Evolutionary conservation across 2,888 invertebrate species (phyloP), one percentile per base, ranked within the genome.

Genomic region (Ecdyonurus torrentis): DNA sequence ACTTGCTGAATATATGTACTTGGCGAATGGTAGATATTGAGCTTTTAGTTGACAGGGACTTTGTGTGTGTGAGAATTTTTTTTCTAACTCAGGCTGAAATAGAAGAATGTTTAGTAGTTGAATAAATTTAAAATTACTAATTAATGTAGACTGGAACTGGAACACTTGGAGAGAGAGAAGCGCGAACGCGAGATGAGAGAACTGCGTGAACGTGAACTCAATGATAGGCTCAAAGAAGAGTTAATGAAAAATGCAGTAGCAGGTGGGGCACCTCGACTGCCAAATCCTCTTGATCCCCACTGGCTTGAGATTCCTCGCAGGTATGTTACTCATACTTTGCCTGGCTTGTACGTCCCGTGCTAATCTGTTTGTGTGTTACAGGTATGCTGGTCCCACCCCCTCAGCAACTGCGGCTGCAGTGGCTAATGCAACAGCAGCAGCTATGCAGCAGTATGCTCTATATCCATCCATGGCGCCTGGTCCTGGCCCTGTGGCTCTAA

Each of bases 261-360:
- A 55, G 68, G 67, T 22, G 80, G 82, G 20, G 83, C 81, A 24
- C 81, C 83, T 61, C 79, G 85, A 64, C 79, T 72, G 66, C 70
- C 71, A 19, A 71, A 69, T 63, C 70, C 72, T 19, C 66, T 72
- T 20, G 73, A 72, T 67, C 77, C 79, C 20, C 79, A 83, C 70
- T 84, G 94, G 93, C 76, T 95, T 69, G 95, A 96, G 73, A 84
- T 95, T 74, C 95, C 95, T 72, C 79, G 92, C 72, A 80, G 89
- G 72, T 86, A 83, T 68, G 75, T 74, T 50, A 50, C 50, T 18
- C 7, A 50, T n/a, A n/a, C n/a, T n/a, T n/a, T n/a, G n/a, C n/a
- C n/a, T n/a, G n/a, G n/a, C n/a, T n/a, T n/a, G n/a, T n/a, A n/a
- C n/a, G n/a, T n/a, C n/a, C n/a, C n/a, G n/a, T n/a, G n/a, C n/a